phyloP scores from a whole-genome alignment of 1,140 invertebrate species.

The Ceratosolen fusciceps region DNA sequence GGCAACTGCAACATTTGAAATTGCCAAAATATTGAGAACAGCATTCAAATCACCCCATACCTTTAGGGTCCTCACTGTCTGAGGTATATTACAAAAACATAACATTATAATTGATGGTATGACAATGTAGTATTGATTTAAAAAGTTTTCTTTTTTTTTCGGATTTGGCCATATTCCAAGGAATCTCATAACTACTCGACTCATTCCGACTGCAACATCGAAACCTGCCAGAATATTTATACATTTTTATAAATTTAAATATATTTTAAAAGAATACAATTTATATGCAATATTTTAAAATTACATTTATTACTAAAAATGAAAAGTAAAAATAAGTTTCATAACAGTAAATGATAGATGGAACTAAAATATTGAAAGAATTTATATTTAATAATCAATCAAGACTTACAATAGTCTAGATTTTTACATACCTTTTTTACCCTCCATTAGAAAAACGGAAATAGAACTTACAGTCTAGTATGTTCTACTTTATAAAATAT shows the following conservation, averaged over 20 bases:
- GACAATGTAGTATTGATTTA: neutral
- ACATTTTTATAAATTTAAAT: neutral
- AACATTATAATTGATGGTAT: slow-evolving; percentile 26
- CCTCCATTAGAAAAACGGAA: neutral
- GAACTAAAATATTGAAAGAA: too few species aligned
- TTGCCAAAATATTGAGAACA: slow-evolving; percentile 47
- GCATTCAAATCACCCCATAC: slow-evolving; percentile 50
- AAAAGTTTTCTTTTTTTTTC: slow-evolving; percentile 22
- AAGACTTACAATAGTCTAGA: too few species aligned
- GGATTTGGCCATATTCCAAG: slow-evolving; percentile 52
- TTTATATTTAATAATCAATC: too few species aligned
- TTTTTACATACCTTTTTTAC: slow-evolving; percentile 38
- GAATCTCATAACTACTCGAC: slow-evolving; percentile 43
- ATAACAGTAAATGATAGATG: too few species aligned
- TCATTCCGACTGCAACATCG: slow-evolving; percentile 46
- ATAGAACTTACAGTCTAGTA: neutral
- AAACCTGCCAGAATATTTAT: slow-evolving; percentile 41
- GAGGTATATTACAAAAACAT: slow-evolving; percentile 44
- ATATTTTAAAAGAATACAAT: neutral
- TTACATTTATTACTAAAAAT: too few species aligned
- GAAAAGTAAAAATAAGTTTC: too few species aligned
- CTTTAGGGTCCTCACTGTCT: slow-evolving; percentile 38
- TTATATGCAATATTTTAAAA: too few species aligned
- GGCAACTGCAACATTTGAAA: slow-evolving; percentile 31
- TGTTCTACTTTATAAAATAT: neutral